Base-by-base conservation (phyloP, 1,140 invertebrate species). In the Lethocerus indicus region DNA sequence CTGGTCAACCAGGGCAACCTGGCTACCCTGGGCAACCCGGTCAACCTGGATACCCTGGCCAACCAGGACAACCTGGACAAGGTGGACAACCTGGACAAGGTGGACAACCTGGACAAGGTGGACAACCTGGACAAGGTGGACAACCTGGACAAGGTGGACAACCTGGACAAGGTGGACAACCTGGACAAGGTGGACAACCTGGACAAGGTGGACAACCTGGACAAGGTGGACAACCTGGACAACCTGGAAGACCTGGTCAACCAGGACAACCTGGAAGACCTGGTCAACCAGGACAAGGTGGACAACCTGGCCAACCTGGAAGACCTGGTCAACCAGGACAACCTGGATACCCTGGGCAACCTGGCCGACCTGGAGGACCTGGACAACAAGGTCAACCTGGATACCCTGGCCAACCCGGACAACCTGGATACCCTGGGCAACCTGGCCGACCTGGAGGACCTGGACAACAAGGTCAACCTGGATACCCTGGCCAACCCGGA, bases 221-320 rank as follows among this genome's bases (percentile, higher is more conserved):
- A 39, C 18, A 21, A 18, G 67, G 61, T 5, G 49, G 46, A 21
- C 29, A 24, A 16, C 51, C 46, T 40, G 52, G 49, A 50, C 12
- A 13, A 24, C 42, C 43, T 18, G 43, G 27, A 52, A 26, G 53
- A 40, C 56, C 56, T 26, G 58, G 58, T 3, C n/a, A 40, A 27
- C 56, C 53, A 40, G 59, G 59, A 39, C 16, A 51, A n/a, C 57
- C 57, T 32, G 64, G 61, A 36, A 46, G 24, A 26, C 67, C 68
- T 56, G 61, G 56, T 18, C 57, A 32, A 18, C 68, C 64, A 26
- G 44, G 40, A 35, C 28, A 40, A 13, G 56, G 53, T 26, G 58
- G 59, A 36, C 18, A 52, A 16, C 57, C 56, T 37, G 58, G 58
- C 18, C n/a, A 55, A 35, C 54, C 60, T 40, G 56, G 55, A 24